phyloP scores from a whole-genome alignment of 2,797 vertebrate genomes.

The Poeciliopsis gracilis region DNA sequence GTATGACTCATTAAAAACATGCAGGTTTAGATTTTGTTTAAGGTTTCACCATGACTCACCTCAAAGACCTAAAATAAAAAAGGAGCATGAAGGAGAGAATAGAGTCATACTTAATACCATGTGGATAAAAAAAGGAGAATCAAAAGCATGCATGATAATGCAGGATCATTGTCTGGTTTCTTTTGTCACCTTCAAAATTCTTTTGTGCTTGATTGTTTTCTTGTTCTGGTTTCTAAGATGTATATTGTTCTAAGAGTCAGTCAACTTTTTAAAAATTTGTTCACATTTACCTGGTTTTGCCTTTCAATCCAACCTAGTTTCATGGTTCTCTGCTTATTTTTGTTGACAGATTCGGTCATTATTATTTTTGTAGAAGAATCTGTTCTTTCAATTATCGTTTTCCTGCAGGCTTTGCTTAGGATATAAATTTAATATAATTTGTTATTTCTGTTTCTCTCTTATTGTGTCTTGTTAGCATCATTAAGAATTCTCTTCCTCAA shows the following conservation, averaged over 20 bases:
- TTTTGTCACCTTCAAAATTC: background rate
- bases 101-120: slow-evolving; percentile 75
- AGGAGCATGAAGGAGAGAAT: slow-evolving; percentile 88
- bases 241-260: background rate
- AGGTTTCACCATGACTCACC: slow-evolving; percentile 82
- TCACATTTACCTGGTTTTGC: background rate
- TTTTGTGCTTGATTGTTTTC: background rate
- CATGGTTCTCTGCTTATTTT: background rate
- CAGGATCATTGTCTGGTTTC: slow-evolving; percentile 1
- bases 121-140: slow-evolving; percentile 43
- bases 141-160: slow-evolving; percentile 46
- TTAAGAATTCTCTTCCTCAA: background rate
- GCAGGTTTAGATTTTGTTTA: slow-evolving; percentile 43
- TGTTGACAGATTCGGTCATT: background rate
- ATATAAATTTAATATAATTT: background rate
- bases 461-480: background rate
- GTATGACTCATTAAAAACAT: slow-evolving; percentile 56
- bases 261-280: background rate
- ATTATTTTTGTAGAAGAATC: background rate
- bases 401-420: background rate
- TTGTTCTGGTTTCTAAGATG: background rate
- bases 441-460: background rate
- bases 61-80: slow-evolving; percentile 95
- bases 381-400: background rate
- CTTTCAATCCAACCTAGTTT: background rate